Evolutionary conservation across 2,113 vertebrate genomes (phyloP).

Genomic region (Columba janthina): DNA sequence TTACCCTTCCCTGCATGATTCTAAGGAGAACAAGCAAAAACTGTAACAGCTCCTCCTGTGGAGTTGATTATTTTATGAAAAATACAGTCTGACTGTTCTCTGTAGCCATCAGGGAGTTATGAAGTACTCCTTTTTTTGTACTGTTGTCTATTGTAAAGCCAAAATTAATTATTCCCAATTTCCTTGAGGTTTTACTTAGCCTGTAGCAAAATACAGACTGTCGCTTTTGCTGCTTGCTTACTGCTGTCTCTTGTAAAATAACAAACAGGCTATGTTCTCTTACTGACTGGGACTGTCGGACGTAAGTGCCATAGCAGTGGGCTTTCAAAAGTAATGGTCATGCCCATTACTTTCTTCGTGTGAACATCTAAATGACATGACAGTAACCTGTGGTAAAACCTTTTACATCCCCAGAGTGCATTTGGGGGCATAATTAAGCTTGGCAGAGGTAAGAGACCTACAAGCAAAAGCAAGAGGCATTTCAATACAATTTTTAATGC

Average conservation of each 20-base stretch:
- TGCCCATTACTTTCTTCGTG: not conserved
- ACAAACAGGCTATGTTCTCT: not conserved
- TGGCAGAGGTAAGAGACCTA: slow-evolving; percentile 17
- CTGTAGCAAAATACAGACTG: not conserved
- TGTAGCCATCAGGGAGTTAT: not conserved
- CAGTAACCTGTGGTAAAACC: slow-evolving; percentile 7
- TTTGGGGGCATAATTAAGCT: not conserved
- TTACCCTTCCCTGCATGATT: not conserved
- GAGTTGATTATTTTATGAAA: not conserved
- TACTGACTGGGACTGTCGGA: not conserved
- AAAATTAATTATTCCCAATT: not conserved
- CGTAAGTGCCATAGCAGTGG: not conserved
- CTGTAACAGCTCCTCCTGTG: not conserved
- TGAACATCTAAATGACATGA: slow-evolving; percentile 10
- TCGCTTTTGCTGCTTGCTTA: not conserved
- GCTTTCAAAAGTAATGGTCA: slow-evolving; percentile 4
- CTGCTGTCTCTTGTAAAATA: not conserved
- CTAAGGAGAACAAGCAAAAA: not conserved
- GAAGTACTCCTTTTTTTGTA: not conserved
- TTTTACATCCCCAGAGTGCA: not conserved
- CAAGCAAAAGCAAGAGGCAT: not conserved
- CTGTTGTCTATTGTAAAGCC: not conserved
- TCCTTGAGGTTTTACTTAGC: not conserved
- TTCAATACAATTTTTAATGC: not conserved
- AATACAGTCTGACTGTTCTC: not conserved